Evolutionary conservation across 2,797 vertebrate genomes (phyloP).

Genomic region (Limnodromus scolopaceus): DNA sequence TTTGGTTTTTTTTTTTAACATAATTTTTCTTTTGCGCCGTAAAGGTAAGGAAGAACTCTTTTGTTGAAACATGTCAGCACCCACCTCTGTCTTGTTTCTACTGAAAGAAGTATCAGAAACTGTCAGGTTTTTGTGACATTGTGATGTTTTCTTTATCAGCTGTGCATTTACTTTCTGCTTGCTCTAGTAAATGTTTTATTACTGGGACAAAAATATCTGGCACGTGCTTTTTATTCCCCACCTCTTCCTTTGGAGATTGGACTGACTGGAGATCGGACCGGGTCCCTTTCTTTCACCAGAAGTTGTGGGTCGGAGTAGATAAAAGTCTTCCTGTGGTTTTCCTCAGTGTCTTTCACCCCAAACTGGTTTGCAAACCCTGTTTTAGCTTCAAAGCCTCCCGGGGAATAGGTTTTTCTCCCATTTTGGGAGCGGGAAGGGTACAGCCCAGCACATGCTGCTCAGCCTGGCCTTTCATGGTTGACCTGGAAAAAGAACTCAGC

Average conservation of each 20-base stretch:
- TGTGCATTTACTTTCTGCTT: conserved; percentile 82
- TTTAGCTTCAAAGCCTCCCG: neutral
- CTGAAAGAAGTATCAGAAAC: conserved; percentile 68
- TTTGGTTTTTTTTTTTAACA: conserved; percentile 20
- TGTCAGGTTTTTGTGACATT: conserved; percentile 78
- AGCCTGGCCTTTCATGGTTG: neutral
- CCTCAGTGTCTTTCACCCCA: neutral
- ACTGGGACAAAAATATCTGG: conserved; percentile 67
- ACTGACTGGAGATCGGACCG: neutral
- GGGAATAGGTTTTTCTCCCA: neutral
- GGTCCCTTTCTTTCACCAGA: neutral
- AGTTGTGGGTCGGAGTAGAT: neutral
- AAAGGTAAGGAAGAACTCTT: conserved; percentile 67
- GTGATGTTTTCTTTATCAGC: conserved; percentile 80
- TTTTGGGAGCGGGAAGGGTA: neutral
- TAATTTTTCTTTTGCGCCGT: neutral
- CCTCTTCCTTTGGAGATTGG: neutral
- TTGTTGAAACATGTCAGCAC: conserved; percentile 70
- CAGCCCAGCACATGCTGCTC: neutral
- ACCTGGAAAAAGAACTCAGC: neutral
- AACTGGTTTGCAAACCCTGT: neutral
- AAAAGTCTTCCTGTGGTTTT: neutral
- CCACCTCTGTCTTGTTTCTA: conserved; percentile 73
- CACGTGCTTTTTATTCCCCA: conserved; percentile 32
- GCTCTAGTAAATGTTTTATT: conserved; percentile 86